Evolutionary conservation across 2,797 vertebrate genomes (phyloP).

Genomic region (Pempheris klunzingeri): DNA sequence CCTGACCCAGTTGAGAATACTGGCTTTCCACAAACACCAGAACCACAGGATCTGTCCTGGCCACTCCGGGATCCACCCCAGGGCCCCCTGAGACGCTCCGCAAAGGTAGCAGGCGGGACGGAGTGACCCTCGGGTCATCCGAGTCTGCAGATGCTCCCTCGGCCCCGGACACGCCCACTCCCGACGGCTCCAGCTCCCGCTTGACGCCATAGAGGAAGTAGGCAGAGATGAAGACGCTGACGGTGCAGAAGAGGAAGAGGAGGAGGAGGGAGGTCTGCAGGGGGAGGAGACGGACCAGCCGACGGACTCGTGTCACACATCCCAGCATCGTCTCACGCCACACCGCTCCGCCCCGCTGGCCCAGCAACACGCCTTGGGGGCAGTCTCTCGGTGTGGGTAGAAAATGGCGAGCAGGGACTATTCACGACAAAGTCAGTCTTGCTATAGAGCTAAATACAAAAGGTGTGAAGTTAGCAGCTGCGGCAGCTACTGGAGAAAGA

Average conservation of each 20-base stretch:
- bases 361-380: conserved; percentile 71
- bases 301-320: conserved; percentile 91
- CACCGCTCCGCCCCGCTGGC: conserved; percentile 70
- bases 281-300: conserved; percentile 95
- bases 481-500: conserved; percentile 77
- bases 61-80: conserved; percentile 80
- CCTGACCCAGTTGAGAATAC: conserved; percentile 98
- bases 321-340: conserved; percentile 91
- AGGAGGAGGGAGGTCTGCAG: conserved; percentile 95
- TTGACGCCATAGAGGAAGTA: conserved; percentile 99
- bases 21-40: conserved; percentile 99
- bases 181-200: conserved; percentile 93
- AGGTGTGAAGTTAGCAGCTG: conserved; percentile 60
- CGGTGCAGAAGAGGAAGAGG: conserved; percentile 95
- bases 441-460: conserved; percentile 46
- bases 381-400: conserved; percentile 54
- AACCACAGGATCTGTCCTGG: conserved; percentile 95
- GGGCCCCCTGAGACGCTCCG: conserved; percentile 79
- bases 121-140: conserved; percentile 90
- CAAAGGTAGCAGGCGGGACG: conserved; percentile 90
- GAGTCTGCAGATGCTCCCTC: conserved; percentile 90
- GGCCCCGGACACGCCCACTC: conserved; percentile 75
- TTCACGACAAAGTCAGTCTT: conserved; percentile 59
- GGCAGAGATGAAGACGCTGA: conserved; percentile 96
- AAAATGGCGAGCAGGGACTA: conserved; percentile 35